Percentiles rank a stretch among this genome's conserved stretches.
These are phyloP conservation scores for Phalera bucephala DNA, from an alignment of 2,888 invertebrate species.

Conservation along the genomic window DNA sequence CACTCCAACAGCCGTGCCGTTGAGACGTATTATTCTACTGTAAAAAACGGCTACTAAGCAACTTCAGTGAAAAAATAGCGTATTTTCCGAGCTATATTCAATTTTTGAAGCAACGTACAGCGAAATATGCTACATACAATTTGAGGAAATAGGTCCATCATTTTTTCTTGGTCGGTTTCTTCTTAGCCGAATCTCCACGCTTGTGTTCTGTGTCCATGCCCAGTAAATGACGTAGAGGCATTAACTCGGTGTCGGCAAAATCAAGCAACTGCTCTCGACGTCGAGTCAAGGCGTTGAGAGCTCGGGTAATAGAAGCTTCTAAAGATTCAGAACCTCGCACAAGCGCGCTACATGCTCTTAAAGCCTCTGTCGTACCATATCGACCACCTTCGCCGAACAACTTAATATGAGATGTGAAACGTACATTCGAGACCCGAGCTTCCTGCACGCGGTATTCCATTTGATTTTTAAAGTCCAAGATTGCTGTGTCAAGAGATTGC, in stretches of 20 bases:
- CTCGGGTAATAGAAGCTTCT: constrained; percentile 42
- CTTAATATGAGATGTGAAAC: constrained; percentile 51
- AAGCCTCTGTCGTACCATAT: constrained; percentile 55
- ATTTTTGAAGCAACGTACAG: no score
- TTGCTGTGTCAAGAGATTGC: constrained; percentile 48
- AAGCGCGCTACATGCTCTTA: constrained; percentile 40
- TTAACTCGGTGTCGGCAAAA: constrained; percentile 45
- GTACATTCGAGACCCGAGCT: constrained; percentile 58
- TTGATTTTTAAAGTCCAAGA: constrained; percentile 39
- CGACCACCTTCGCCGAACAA: constrained; percentile 58
- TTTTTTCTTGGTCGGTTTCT: neutral
- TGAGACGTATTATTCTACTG: no score
- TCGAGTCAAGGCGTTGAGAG: constrained; percentile 43
- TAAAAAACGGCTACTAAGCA: no score
- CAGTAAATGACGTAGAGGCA: neutral
- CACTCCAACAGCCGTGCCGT: no score
- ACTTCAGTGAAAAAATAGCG: no score
- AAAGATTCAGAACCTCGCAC: constrained; percentile 50
- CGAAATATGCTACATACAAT: no score
- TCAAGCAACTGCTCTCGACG: constrained; percentile 46
- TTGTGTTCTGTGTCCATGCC: neutral
- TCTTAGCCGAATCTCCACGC: no score
- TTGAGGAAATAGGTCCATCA: no score
- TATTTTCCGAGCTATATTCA: no score
- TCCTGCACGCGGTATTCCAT: constrained; percentile 52